Evolutionary conservation across 2,888 invertebrate genomes (phyloP).

Genomic region (Rhamnusium bicolor): DNA sequence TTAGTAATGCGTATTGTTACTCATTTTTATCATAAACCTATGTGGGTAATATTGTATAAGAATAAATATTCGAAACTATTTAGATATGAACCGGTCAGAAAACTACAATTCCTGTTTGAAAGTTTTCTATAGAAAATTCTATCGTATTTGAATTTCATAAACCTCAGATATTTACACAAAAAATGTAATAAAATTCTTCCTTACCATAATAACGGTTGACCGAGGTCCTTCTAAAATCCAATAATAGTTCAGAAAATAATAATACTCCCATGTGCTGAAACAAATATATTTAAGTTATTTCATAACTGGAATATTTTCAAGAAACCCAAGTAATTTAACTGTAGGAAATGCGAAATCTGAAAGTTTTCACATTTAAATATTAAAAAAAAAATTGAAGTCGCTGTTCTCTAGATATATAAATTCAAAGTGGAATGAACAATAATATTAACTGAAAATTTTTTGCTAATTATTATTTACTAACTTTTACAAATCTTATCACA

Average conservation of each 20-base stretch:
- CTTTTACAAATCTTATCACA: no score
- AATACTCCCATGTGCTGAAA: constrained; percentile 81
- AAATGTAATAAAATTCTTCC: constrained; percentile 59
- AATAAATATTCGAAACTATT: neutral
- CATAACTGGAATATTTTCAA: neutral
- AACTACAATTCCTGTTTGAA: neutral
- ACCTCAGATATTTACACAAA: neutral
- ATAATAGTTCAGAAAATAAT: constrained; percentile 84
- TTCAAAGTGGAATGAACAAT: no score
- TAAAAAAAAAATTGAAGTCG: no score
- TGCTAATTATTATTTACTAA: no score
- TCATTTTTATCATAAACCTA: no score
- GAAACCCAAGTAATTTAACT: neutral
- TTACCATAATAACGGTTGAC: constrained; percentile 84
- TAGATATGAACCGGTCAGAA: neutral
- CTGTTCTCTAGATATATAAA: no score
- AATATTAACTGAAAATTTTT: no score
- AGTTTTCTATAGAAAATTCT: neutral
- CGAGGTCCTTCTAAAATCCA: constrained; percentile 95
- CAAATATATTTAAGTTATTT: constrained; percentile 25
- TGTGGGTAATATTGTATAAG: neutral
- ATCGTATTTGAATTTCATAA: neutral
- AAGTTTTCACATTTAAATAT: no score
- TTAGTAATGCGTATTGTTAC: no score
- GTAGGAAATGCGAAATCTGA: neutral